Percentiles rank a stretch among this genome's conserved stretches.
Evolutionary conservation across 92 coral and sea anemone species (phyloP).

Genomic region (Phenganax subtilis): DNA sequence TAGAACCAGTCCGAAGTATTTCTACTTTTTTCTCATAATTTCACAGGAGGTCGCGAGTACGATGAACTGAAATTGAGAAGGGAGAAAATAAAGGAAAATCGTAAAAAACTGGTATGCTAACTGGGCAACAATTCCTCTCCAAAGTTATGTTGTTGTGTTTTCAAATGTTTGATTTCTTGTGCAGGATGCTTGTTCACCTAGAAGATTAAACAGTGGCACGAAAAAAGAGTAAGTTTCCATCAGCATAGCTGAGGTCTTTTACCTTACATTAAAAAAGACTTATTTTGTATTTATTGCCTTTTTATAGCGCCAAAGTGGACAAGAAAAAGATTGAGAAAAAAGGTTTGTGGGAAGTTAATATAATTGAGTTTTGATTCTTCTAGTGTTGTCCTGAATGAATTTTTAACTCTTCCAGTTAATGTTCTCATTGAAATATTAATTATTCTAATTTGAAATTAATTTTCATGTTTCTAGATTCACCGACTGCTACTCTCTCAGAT

Average conservation of each 20-base stretch:
- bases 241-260: not conserved
- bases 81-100: conserved; percentile 90
- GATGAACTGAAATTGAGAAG: conserved; percentile 85
- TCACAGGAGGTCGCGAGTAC: conserved; percentile 80
- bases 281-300: not conserved
- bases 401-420: too few relatives aligned
- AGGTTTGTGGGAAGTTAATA: conserved; percentile 29
- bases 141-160: not conserved
- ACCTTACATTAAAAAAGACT: not conserved
- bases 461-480: conserved; percentile 13
- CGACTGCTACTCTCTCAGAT: conserved; percentile 58
- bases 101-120: conserved; percentile 68
- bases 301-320: conserved; percentile 35
- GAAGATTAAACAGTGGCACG: conserved; percentile 75
- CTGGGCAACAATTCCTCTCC: conserved; percentile 1
- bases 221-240: conserved; percentile 64
- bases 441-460: not conserved
- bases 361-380: not conserved
- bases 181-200: conserved; percentile 89
- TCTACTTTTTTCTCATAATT: not conserved
- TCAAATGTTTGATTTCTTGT: not conserved
- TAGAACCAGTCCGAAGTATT: not conserved
- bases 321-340: conserved; percentile 40
- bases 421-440: too few relatives aligned
- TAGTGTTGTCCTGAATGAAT: too few relatives aligned